Percentiles rank a stretch among this genome's conserved stretches.
phyloP scores from a whole-genome alignment of 2,797 vertebrate species.

The Ispidina lecontei region DNA sequence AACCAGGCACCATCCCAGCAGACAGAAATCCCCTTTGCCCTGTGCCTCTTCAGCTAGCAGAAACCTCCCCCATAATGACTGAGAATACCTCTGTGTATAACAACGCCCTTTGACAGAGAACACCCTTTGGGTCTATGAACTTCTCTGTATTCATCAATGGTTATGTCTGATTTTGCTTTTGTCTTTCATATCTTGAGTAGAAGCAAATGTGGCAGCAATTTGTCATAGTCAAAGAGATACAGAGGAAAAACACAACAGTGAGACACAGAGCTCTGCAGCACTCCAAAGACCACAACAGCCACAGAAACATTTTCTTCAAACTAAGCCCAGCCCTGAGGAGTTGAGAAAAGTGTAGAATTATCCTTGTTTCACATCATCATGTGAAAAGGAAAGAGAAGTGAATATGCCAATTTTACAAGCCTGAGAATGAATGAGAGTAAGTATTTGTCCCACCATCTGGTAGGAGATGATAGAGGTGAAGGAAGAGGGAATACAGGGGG shows the following conservation, averaged over 20 bases:
- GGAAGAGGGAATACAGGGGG: neutral
- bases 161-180: neutral
- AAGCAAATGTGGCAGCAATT: slow-evolving; percentile 4
- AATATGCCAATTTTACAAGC: neutral
- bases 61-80: neutral
- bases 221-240: neutral
- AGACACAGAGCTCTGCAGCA: neutral
- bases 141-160: neutral
- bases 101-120: neutral
- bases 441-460: slow-evolving; percentile 43
- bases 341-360: neutral
- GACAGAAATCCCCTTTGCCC: neutral
- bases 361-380: neutral
- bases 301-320: neutral
- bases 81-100: neutral
- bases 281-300: neutral
- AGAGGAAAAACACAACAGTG: neutral
- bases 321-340: neutral
- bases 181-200: neutral
- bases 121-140: neutral
- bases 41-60: neutral
- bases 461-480: slow-evolving; percentile 19
- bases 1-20: neutral
- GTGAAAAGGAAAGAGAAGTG: neutral
- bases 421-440: neutral